These are phyloP conservation scores for Leptoteleia sp. DNA, from an alignment of 1,140 invertebrate genomes.

Conservation along the genomic window DNA sequence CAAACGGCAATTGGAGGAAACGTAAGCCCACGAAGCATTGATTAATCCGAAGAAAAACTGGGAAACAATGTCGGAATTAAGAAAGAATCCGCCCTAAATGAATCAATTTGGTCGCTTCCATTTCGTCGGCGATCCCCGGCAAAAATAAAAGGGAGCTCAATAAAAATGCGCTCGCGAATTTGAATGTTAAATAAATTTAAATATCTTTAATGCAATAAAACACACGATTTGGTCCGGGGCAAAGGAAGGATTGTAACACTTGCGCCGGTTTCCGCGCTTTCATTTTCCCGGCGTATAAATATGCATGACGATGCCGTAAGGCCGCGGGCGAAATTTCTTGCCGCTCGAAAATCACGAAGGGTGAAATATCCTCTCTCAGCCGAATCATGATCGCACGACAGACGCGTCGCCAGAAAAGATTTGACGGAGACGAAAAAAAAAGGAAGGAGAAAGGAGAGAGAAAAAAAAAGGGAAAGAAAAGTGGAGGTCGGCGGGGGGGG, in stretches of 20 bases:
- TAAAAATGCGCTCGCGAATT: slow-evolving; percentile 12
- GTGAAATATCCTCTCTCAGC: slow-evolving; percentile 63
- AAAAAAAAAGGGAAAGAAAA: neutral
- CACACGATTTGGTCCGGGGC: slow-evolving; percentile 40
- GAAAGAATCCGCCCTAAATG: too few species aligned
- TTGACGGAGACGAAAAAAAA: too few species aligned
- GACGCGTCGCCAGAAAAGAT: slow-evolving; percentile 45
- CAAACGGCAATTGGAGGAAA: too few species aligned
- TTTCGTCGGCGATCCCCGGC: neutral
- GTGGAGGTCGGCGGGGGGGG: too few species aligned
- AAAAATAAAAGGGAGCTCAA: neutral
- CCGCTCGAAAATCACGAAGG: slow-evolving; percentile 62
- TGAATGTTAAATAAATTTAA: slow-evolving; percentile 51
- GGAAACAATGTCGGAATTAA: too few species aligned
- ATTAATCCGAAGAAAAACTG: too few species aligned
- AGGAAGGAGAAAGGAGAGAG: too few species aligned
- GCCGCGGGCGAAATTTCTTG: slow-evolving; percentile 54
- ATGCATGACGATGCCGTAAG: slow-evolving; percentile 56
- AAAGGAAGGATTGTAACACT: slow-evolving; percentile 58
- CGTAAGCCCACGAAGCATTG: too few species aligned
- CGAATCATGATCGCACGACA: slow-evolving; percentile 55
- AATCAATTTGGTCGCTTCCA: neutral
- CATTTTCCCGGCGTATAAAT: slow-evolving; percentile 58
- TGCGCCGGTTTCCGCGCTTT: slow-evolving; percentile 38
- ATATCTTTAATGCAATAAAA: slow-evolving; percentile 56